Conservation (phyloP, 2,888 invertebrate genomes). For the Pteria penguin region DNA sequence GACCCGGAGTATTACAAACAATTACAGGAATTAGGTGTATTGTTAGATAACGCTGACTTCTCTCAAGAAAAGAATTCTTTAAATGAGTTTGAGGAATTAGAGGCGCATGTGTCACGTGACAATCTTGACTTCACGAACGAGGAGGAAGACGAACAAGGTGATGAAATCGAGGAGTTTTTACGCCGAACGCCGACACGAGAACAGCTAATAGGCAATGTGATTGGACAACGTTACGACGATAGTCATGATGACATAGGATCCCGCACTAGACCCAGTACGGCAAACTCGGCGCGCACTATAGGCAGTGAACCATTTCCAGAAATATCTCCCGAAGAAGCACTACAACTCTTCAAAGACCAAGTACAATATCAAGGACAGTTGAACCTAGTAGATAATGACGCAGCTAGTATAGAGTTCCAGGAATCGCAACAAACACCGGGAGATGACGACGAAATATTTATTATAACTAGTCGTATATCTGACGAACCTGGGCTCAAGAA, state of each 20-base stretch:
- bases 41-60: slow-evolving; percentile 67
- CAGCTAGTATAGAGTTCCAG: slow-evolving; percentile 60
- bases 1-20: slow-evolving; percentile 72
- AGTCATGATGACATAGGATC: slow-evolving; percentile 45
- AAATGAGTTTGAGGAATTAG: slow-evolving; percentile 71
- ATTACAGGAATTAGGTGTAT: slow-evolving; percentile 69
- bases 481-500: slow-evolving; percentile 59
- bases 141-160: slow-evolving; percentile 42
- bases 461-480: slow-evolving; percentile 60
- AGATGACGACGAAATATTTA: slow-evolving; percentile 68
- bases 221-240: slow-evolving; percentile 30
- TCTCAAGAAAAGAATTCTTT: slow-evolving; percentile 64
- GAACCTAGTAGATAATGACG: slow-evolving; percentile 47
- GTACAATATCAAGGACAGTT: slow-evolving; percentile 44
- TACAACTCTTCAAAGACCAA: slow-evolving; percentile 56
- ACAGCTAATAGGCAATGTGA: slow-evolving; percentile 37
- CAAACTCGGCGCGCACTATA: slow-evolving; percentile 67
- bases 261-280: slow-evolving; percentile 60
- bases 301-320: slow-evolving; percentile 71
- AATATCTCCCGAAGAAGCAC: slow-evolving; percentile 67
- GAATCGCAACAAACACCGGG: slow-evolving; percentile 50
- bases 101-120: slow-evolving; percentile 59
- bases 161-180: slow-evolving; percentile 57
- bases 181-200: slow-evolving; percentile 45
- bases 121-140: slow-evolving; percentile 44